A percentile compares a stretch with the other conserved stretches of the same genome.
These are phyloP conservation scores for Forbesichthys agassizii DNA, from an alignment of 2,113 vertebrate species.

Conservation along the genomic window DNA sequence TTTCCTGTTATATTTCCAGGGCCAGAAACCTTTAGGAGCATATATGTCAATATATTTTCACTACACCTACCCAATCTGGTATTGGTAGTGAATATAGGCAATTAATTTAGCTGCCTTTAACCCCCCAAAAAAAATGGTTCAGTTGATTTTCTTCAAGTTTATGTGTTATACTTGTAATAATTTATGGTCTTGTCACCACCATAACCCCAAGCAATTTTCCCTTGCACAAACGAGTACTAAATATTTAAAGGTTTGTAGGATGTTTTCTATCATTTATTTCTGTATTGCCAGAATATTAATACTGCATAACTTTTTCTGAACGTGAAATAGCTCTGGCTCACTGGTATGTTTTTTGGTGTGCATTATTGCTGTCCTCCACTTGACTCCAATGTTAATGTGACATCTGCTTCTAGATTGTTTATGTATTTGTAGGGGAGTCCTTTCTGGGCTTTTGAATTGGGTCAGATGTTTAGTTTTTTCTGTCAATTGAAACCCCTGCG, in stretches of 20 bases:
- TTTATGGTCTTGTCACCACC: too few relatives aligned
- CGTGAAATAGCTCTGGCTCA: not conserved
- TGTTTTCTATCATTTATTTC: too few relatives aligned
- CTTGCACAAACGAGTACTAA: too few relatives aligned
- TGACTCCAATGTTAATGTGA: slow-evolving; percentile 21
- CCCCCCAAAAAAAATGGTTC: too few relatives aligned
- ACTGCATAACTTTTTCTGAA: too few relatives aligned
- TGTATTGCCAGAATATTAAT: too few relatives aligned
- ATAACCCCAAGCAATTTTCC: too few relatives aligned
- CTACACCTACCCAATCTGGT: not conserved
- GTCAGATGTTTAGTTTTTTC: slow-evolving; percentile 36
- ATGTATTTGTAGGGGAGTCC: slow-evolving; percentile 6
- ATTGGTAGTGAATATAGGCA: not conserved
- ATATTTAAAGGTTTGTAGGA: too few relatives aligned
- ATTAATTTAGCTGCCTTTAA: not conserved
- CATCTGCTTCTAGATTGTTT: slow-evolving; percentile 14
- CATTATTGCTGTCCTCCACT: slow-evolving; percentile 3
- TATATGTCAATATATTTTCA: not conserved
- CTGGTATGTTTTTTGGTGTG: not conserved
- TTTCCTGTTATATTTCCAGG: slow-evolving; percentile 27
- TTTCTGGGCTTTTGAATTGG: slow-evolving; percentile 19
- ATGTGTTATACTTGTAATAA: too few relatives aligned
- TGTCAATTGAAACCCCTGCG: slow-evolving; percentile 9
- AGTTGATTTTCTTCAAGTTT: too few relatives aligned
- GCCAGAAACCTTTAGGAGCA: slow-evolving; percentile 8